Evolutionary conservation across 2,888 invertebrate genomes (phyloP).

Genomic region (Corbicula japonica): DNA sequence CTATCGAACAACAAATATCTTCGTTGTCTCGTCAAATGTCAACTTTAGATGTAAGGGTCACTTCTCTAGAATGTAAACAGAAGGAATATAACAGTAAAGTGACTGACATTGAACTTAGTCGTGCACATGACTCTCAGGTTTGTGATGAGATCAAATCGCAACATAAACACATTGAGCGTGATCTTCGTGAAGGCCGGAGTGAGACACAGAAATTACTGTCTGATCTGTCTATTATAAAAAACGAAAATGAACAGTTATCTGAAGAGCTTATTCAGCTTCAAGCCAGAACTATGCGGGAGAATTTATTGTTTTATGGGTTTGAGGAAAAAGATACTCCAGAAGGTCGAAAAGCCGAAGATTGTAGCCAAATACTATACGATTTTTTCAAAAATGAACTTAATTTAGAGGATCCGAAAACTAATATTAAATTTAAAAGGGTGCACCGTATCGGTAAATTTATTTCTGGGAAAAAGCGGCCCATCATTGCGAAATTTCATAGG

Average conservation of each 20-base stretch:
- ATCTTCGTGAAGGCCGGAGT: background rate
- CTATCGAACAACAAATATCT: background rate
- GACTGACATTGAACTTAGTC: slow-evolving; percentile 20
- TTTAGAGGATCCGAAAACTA: background rate
- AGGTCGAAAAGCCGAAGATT: slow-evolving; percentile 13
- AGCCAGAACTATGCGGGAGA: slow-evolving; percentile 30
- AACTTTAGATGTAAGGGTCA: background rate
- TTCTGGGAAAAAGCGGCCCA: slow-evolving; percentile 4
- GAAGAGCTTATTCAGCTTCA: slow-evolving; percentile 27
- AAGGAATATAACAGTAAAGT: background rate
- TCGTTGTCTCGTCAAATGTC: background rate
- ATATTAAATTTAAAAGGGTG: slow-evolving; percentile 23
- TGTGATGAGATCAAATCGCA: slow-evolving; percentile 18
- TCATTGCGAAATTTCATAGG: slow-evolving; percentile 16
- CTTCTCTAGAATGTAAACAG: background rate
- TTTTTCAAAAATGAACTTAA: background rate
- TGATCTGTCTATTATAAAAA: background rate
- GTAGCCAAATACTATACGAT: background rate
- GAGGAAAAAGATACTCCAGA: background rate
- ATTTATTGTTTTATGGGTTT: slow-evolving; percentile 25
- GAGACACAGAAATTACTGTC: background rate
- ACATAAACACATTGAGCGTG: background rate
- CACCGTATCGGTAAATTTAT: slow-evolving; percentile 19
- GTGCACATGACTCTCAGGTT: slow-evolving; percentile 12
- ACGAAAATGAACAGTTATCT: slow-evolving; percentile 1